Conservation (phyloP, 2,888 invertebrate species). For the Sinhomidia bicolor region DNA sequence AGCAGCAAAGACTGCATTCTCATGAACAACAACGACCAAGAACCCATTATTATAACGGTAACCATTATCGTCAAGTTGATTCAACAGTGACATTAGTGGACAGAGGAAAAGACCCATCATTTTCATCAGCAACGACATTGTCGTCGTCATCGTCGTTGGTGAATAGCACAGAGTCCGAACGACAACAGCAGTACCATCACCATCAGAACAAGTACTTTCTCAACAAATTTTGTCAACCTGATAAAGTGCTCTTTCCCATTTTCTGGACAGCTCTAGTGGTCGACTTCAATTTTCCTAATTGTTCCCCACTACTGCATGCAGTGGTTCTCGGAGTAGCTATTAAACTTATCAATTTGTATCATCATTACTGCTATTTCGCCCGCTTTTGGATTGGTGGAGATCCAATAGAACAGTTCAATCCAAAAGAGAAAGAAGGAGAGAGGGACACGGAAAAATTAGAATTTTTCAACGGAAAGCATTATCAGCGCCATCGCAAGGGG, state of each 20-base stretch:
- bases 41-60: conserved; percentile 55
- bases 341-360: conserved; percentile 73
- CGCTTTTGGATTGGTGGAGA: conserved; percentile 35
- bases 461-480: conserved; percentile 32
- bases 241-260: conserved; percentile 74
- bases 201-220: conserved; percentile 56
- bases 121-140: background rate
- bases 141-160: background rate
- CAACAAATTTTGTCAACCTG: conserved; percentile 71
- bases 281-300: conserved; percentile 73
- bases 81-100: conserved; percentile 52
- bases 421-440: background rate
- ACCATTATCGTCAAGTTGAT: conserved; percentile 61
- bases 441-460: conserved; percentile 38
- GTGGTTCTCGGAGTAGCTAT: conserved; percentile 54
- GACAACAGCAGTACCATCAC: background rate
- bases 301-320: conserved; percentile 56
- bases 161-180: background rate
- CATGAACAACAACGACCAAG: conserved; percentile 41
- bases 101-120: conserved; percentile 14
- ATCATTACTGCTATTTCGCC: conserved; percentile 69
- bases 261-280: conserved; percentile 74
- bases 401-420: no score
- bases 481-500: background rate
- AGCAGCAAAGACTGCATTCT: background rate